Percentiles rank a stretch among this genome's conserved stretches.
Evolutionary conservation across 2,113 vertebrate species (phyloP).

Genomic region (Pollimyrus isidori): DNA sequence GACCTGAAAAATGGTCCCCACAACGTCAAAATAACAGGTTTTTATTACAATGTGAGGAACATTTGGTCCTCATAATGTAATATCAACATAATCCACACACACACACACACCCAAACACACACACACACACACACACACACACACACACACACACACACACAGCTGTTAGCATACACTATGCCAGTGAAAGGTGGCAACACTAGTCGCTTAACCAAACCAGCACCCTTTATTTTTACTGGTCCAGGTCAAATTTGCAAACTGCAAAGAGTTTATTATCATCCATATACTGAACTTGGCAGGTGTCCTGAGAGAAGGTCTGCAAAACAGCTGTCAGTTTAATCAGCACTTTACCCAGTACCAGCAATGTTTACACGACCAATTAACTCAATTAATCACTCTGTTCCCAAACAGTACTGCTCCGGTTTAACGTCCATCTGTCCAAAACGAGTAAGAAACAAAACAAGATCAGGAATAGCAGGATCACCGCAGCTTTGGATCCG

Average conservation of each 20-base stretch:
- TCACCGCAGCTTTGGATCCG: background rate
- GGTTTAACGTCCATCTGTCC: background rate
- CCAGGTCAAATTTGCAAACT: background rate
- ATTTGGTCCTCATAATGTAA: too few species aligned
- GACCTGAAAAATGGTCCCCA: too few species aligned
- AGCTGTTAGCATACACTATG: background rate
- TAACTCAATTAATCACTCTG: constrained; percentile 1
- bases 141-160: background rate
- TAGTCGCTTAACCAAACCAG: background rate
- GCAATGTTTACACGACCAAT: background rate
- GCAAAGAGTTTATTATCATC: background rate
- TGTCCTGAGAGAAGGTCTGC: background rate
- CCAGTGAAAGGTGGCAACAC: background rate
- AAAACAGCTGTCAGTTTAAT: background rate
- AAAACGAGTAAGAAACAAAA: background rate
- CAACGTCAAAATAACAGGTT: too few species aligned
- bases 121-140: background rate
- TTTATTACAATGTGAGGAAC: too few species aligned
- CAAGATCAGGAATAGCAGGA: background rate
- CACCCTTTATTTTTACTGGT: background rate
- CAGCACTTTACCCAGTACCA: background rate
- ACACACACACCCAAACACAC: background rate
- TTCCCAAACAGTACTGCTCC: background rate
- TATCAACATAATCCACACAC: background rate
- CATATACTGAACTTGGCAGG: background rate